phyloP scores from a whole-genome alignment of 2,113 vertebrate genomes.

The Gymnogyps californianus region DNA sequence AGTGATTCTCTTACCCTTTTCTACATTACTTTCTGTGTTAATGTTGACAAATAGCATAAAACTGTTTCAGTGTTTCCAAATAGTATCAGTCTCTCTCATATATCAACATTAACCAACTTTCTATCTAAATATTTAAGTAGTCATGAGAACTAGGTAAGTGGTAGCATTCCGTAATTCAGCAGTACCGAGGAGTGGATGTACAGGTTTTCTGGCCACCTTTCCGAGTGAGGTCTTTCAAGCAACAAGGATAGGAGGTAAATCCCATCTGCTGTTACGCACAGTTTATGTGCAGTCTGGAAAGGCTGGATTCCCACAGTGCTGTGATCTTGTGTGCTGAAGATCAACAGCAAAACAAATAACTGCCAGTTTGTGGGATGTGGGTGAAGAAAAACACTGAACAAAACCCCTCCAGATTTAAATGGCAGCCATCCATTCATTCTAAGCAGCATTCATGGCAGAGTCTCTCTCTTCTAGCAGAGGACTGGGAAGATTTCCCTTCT shows the following conservation, averaged over 20 bases:
- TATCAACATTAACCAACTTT: background rate
- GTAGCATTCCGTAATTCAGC: background rate
- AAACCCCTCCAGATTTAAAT: background rate
- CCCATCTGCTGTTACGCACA: background rate
- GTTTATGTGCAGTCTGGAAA: background rate
- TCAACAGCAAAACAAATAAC: background rate
- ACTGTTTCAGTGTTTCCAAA: background rate
- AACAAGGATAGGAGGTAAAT: background rate
- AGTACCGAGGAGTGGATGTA: background rate
- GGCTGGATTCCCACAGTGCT: background rate
- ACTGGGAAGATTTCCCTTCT: background rate
- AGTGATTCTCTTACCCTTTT: background rate
- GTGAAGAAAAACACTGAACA: background rate
- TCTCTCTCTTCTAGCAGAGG: background rate
- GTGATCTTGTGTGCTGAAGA: background rate
- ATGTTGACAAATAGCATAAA: background rate
- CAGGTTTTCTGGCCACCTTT: background rate
- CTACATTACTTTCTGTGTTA: background rate
- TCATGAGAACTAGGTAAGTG: background rate
- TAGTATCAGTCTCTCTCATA: fast-evolving
- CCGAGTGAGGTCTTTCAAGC: background rate
- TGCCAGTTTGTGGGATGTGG: background rate
- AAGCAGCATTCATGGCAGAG: background rate
- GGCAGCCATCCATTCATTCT: background rate
- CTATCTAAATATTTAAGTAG: background rate